Percentiles rank a stretch among this genome's conserved stretches.
Evolutionary conservation across 2,113 vertebrate species (phyloP).

Genomic region (Chaenocephalus aceratus): DNA sequence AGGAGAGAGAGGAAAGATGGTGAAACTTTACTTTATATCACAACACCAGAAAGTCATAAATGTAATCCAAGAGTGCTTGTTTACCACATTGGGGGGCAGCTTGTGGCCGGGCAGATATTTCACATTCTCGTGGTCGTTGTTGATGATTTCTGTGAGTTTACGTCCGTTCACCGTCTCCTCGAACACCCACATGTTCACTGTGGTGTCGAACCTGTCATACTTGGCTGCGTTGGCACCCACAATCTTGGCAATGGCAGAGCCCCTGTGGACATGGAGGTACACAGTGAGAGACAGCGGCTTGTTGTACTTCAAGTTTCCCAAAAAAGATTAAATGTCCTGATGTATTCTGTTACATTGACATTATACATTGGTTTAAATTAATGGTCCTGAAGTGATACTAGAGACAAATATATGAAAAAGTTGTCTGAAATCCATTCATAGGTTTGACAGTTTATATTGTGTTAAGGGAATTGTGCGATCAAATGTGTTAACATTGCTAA

Average conservation of each 20-base stretch:
- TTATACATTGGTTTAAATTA: background rate
- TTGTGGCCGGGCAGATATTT: conserved; percentile 96
- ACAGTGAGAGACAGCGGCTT: background rate
- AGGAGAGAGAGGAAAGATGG: background rate
- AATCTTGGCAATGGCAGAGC: conserved; percentile 96
- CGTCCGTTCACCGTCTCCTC: conserved; percentile 90
- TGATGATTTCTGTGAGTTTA: conserved; percentile 96
- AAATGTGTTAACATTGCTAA: too few relatives aligned
- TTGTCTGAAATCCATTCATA: too few relatives aligned
- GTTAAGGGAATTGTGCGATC: too few relatives aligned
- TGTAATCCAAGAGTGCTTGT: conserved; percentile 12
- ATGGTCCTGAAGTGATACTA: background rate
- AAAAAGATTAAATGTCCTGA: background rate
- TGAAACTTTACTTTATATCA: background rate
- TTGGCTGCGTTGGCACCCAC: conserved; percentile 89
- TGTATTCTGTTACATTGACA: background rate
- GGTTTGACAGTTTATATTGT: background rate
- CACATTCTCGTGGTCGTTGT: conserved; percentile 94
- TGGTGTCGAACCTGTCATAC: conserved; percentile 87
- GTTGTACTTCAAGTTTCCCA: background rate
- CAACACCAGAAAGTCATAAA: background rate
- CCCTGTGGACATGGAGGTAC: conserved; percentile 82
- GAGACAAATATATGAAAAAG: background rate
- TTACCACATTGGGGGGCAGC: conserved; percentile 94
- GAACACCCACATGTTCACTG: conserved; percentile 97